Conservation (phyloP, 2,797 vertebrate genomes). For the Falco berigora region DNA sequence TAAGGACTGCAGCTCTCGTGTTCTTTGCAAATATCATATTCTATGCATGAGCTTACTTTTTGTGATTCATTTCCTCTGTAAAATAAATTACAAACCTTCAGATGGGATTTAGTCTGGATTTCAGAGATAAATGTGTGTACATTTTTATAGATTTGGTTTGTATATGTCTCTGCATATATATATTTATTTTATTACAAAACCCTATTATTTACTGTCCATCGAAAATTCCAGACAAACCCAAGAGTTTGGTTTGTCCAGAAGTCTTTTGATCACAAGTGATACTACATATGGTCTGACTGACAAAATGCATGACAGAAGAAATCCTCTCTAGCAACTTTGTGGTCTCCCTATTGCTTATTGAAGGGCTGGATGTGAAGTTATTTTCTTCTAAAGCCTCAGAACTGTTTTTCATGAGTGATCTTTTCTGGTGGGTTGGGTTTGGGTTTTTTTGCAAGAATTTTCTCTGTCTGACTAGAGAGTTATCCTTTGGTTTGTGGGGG, state of each 20-base stretch:
- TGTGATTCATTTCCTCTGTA: slow-evolving; percentile 24
- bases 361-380: not conserved
- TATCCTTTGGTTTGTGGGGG: not conserved
- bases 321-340: not conserved
- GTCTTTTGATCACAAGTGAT: not conserved
- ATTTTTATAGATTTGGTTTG: slow-evolving; percentile 2
- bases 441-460: not conserved
- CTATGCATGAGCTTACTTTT: slow-evolving; percentile 2
- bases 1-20: slow-evolving; percentile 4
- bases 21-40: slow-evolving; percentile 52
- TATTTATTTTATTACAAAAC: slow-evolving; percentile 43
- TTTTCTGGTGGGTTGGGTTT: not conserved
- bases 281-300: not conserved
- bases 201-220: not conserved
- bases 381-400: not conserved
- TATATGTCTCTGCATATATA: not conserved
- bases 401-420: not conserved
- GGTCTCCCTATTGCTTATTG: not conserved
- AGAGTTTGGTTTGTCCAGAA: not conserved
- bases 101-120: slow-evolving; percentile 43
- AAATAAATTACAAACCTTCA: slow-evolving; percentile 52
- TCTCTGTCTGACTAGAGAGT: not conserved
- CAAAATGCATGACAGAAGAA: not conserved
- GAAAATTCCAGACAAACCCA: not conserved
- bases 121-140: slow-evolving; percentile 35